Conservation (phyloP, 2,113 vertebrate genomes). For the Ptychochromis oligacanthus region DNA sequence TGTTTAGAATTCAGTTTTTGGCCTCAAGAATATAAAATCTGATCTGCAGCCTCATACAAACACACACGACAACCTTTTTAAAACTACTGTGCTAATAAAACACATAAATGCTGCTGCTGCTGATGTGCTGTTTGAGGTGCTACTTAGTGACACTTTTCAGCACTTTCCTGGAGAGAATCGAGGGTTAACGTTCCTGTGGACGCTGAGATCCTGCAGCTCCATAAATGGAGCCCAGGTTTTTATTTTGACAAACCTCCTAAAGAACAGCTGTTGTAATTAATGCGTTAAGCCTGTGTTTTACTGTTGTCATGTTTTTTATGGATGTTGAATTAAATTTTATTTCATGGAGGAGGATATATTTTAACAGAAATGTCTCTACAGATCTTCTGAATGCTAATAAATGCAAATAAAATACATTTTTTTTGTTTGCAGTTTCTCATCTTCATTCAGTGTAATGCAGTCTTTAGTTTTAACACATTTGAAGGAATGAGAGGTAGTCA, state of each 20-base stretch:
- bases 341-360: slow-evolving; percentile 33
- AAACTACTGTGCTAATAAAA: not conserved
- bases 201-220: not conserved
- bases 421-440: not conserved
- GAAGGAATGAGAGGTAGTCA: not conserved
- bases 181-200: not conserved
- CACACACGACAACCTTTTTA: not conserved
- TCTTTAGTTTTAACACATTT: not conserved
- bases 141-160: not conserved
- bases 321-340: slow-evolving; percentile 3
- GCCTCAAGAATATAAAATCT: not conserved
- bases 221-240: not conserved
- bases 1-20: not conserved
- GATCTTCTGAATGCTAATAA: slow-evolving; percentile 6
- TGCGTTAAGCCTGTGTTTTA: not conserved
- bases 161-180: not conserved
- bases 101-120: not conserved
- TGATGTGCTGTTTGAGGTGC: slow-evolving; percentile 1
- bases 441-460: not conserved
- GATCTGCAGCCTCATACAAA: not conserved
- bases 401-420: slow-evolving; percentile 30
- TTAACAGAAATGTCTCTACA: slow-evolving; percentile 38
- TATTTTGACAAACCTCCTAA: not conserved
- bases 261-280: not conserved
- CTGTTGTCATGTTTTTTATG: slow-evolving; percentile 9